Conservation (phyloP, 2,797 vertebrate species). For the Artibeus jamaicensis region DNA sequence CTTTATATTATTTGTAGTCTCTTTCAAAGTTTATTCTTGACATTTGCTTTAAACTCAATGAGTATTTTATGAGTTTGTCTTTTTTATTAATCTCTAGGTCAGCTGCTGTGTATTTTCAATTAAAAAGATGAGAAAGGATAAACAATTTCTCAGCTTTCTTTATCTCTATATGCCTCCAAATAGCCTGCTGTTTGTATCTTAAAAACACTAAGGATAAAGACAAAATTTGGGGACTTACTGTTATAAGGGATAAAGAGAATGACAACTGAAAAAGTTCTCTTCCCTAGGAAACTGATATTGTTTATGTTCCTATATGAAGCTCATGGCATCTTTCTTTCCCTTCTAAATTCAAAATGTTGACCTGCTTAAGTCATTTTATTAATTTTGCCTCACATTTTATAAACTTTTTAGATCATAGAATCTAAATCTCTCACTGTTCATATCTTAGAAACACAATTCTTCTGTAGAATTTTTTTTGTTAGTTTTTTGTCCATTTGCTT, state of each 20-base stretch:
- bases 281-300: neutral
- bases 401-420: neutral
- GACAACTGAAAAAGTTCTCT: neutral
- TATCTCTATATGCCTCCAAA: neutral
- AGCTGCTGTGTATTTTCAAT: neutral
- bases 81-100: neutral
- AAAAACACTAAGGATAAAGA: neutral
- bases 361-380: neutral
- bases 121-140: conserved; percentile 16
- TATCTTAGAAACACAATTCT: too few relatives aligned
- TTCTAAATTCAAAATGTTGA: conserved; percentile 33
- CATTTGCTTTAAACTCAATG: neutral
- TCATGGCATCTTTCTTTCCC: conserved; percentile 21
- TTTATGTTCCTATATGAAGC: neutral
- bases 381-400: neutral
- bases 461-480: neutral
- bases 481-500: neutral
- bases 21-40: neutral
- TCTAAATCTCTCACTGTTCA: neutral
- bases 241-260: neutral
- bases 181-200: neutral
- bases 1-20: neutral
- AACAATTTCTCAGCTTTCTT: conserved; percentile 15
- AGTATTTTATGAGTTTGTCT: neutral
- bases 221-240: neutral